Conservation (phyloP, 1,140 invertebrate genomes). For the Caenorhabditis inopinata region DNA sequence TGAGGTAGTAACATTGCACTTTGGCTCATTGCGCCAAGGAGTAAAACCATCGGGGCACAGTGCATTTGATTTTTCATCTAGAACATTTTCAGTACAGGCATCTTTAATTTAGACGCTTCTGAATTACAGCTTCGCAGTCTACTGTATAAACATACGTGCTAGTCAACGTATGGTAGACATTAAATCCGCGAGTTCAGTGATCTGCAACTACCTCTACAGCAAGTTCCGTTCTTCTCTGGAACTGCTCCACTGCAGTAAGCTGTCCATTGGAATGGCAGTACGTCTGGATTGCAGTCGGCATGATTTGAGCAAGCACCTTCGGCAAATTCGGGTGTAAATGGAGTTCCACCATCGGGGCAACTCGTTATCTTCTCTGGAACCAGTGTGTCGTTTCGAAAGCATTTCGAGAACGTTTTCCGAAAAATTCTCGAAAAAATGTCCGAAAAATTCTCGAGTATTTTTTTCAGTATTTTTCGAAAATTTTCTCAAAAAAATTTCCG, state of each 20-base stretch:
- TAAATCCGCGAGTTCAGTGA: no score
- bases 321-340: background rate
- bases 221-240: background rate
- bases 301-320: background rate
- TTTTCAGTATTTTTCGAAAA: no score
- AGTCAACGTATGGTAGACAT: no score
- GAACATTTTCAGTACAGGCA: background rate
- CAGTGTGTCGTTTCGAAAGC: no score
- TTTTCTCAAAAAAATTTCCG: no score
- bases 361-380: no score
- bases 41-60: background rate
- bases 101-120: no score
- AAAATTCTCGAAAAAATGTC: no score
- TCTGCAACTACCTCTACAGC: background rate
- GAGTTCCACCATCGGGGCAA: background rate
- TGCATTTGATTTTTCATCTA: background rate
- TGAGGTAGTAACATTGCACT: background rate
- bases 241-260: background rate
- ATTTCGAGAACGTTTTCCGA: no score
- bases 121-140: no score
- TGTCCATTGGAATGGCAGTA: background rate
- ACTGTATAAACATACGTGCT: no score
- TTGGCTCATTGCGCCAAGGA: background rate
- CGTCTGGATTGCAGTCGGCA: background rate
- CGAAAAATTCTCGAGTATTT: no score